Conservation (phyloP, 2,113 vertebrate species). For the Proterorhinus semilunaris region DNA sequence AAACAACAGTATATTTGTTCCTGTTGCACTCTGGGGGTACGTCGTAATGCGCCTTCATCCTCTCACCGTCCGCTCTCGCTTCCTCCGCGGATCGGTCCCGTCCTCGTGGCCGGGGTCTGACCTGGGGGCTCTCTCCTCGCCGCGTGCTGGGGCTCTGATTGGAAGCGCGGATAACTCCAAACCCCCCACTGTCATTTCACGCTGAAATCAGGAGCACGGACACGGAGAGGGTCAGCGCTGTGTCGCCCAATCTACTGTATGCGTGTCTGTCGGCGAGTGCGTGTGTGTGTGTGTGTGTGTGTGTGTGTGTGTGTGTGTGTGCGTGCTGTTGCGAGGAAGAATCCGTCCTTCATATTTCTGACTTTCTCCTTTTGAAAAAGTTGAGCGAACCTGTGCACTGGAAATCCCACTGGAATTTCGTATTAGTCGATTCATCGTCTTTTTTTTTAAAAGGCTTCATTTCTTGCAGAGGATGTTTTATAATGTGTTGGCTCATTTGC, state of each 20-base stretch:
- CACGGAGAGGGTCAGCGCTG: slow-evolving; percentile 48
- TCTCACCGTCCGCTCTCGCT: slow-evolving; percentile 22
- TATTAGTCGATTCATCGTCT: background rate
- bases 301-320: background rate
- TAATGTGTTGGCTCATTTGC: no score
- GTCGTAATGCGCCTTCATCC: slow-evolving; percentile 33
- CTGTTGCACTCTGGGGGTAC: slow-evolving; percentile 38
- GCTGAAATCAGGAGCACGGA: slow-evolving; percentile 39
- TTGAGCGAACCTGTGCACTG: background rate
- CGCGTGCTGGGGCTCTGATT: slow-evolving; percentile 66
- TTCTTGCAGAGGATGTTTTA: no score
- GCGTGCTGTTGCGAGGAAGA: background rate
- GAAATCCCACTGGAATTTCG: background rate
- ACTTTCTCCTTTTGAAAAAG: background rate
- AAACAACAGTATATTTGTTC: slow-evolving; percentile 54
- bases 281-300: background rate
- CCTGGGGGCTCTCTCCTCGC: slow-evolving; percentile 51
- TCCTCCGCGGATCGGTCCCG: slow-evolving; percentile 20
- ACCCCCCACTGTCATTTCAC: slow-evolving; percentile 43
- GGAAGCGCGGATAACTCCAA: slow-evolving; percentile 51
- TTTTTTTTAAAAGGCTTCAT: no score
- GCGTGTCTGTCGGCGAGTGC: background rate
- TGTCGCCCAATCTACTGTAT: slow-evolving; percentile 17
- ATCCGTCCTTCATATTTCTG: background rate
- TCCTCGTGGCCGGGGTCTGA: slow-evolving; percentile 47